Base-by-base conservation (phyloP, 2,888 invertebrate species). In the Caenorhabditis sp. region DNA sequence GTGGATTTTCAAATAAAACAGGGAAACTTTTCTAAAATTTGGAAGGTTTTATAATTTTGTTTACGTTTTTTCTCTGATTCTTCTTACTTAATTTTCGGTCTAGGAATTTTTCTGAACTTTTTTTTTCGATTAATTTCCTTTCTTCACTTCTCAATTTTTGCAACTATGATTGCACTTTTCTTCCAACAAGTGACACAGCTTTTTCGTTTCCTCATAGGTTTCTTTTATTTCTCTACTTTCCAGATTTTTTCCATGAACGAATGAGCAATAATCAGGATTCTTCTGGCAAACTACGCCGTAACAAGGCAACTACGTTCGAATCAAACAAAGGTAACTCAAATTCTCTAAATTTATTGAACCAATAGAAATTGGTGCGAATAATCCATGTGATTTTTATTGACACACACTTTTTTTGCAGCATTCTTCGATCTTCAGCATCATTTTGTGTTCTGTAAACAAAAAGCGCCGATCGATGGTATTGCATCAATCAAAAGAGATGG, bases 351-450 rank as follows among this genome's bases (percentile, higher is more conserved):
- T 31, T 31, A 31, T 31, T 31, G 10, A 31, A 31, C 31, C 10
- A 31, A 31, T 31, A 31, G 31, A 31, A 31, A 31, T 21, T 49
- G 31, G 61, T 31, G 23, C 31, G 8, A 23, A 51, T 19, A 51
- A 3, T 21, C 21, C 23, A 51, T 23, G 43, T 43, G 43, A 43
- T 43, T 43, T 43, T 43, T 43, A 43, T 43, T 43, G 5, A 43
- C 43, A 43, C 55, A 8, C 8, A 23, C 23, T 55, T 61, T 51
- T 43, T 50, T 54, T 67, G n/a, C 61, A 74, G 74, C 74, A 54
- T 66, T 66, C 60, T 74, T 74, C 57, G 69, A 74, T 66, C 74
- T 74, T 63, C 74, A 74, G 58, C 69, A 74, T 54, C 74, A 74
- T 66, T 74, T 74, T 37, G 63, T 74, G 62, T 74, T 74, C 63